phyloP scores from a whole-genome alignment of 2,113 vertebrate species.

The Tenrec ecaudatus region DNA sequence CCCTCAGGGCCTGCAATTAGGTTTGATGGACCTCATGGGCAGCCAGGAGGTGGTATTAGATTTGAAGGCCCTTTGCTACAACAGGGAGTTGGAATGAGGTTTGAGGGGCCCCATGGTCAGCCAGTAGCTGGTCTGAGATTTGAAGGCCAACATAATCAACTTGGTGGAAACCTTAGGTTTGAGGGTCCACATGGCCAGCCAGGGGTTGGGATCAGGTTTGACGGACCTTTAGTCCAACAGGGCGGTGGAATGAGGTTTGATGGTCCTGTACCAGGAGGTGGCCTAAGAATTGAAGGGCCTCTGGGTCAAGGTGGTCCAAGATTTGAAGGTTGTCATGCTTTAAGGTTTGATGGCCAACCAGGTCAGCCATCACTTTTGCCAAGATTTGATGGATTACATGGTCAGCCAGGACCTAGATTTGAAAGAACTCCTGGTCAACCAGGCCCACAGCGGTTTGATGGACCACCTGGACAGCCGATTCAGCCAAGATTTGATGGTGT shows the following conservation, averaged over 20 bases:
- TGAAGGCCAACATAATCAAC: conserved; percentile 87
- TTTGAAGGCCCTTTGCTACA: conserved; percentile 89
- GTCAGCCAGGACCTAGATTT: conserved; percentile 89
- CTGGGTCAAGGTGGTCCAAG: conserved; percentile 88
- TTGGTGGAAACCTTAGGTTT: conserved; percentile 86
- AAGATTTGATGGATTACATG: conserved; percentile 91
- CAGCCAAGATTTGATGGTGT: conserved; percentile 88
- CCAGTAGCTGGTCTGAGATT: conserved; percentile 86
- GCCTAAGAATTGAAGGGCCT: conserved; percentile 90
- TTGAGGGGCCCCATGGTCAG: conserved; percentile 88
- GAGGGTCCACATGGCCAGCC: conserved; percentile 90
- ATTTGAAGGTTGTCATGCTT: conserved; percentile 88
- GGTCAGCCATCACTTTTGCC: conserved; percentile 87
- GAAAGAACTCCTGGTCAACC: conserved; percentile 88
- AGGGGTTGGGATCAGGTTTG: conserved; percentile 88
- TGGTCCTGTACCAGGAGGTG: conserved; percentile 88
- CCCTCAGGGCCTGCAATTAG: conserved; percentile 88
- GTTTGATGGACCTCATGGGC: conserved; percentile 92
- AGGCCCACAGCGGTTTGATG: conserved; percentile 87
- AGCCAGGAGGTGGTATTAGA: conserved; percentile 86
- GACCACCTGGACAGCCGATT: conserved; percentile 84
- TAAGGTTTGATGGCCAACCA: conserved; percentile 90
- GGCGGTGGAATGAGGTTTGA: conserved; percentile 91
- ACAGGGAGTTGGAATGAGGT: conserved; percentile 86
- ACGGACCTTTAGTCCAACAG: conserved; percentile 88